phyloP scores from a whole-genome alignment of 2,888 invertebrate genomes.

The Atethmia centrago region DNA sequence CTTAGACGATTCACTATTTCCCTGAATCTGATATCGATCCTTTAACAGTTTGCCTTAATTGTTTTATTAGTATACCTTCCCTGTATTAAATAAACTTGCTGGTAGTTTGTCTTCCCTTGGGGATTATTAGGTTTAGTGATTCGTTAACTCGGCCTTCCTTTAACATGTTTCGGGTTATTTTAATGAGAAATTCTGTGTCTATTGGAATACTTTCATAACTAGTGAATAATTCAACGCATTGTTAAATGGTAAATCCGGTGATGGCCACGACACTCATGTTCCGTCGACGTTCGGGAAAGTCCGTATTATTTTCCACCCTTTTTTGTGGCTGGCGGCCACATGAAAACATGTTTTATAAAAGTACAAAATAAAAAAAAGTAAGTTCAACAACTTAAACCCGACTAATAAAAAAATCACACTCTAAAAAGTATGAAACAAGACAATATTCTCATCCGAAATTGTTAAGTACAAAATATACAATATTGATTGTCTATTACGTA shows the following conservation, averaged over 20 bases:
- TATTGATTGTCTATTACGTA: no score
- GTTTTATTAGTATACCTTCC: constrained; percentile 31
- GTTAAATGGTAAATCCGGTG: not conserved
- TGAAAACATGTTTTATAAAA: not conserved
- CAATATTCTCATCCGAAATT: no score
- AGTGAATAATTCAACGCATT: not conserved
- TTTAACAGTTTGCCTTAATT: constrained; percentile 26
- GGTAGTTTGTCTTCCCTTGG: constrained; percentile 14
- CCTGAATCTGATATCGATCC: constrained; percentile 9
- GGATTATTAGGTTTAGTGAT: constrained; percentile 36
- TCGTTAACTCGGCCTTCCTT: constrained; percentile 6
- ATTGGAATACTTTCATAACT: not conserved
- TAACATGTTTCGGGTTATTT: not conserved
- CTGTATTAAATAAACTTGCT: constrained; percentile 28
- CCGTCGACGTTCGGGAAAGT: not conserved
- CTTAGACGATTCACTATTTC: constrained; percentile 8
- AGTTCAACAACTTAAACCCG: no score
- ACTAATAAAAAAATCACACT: no score
- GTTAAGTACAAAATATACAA: no score
- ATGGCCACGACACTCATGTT: not conserved
- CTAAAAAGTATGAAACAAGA: no score
- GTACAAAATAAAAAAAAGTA: not conserved
- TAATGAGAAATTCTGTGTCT: not conserved
- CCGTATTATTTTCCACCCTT: not conserved
- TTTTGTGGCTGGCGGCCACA: not conserved